Evolutionary conservation across 1,140 invertebrate species (phyloP).

Genomic region (Condylostylus longicornis): DNA sequence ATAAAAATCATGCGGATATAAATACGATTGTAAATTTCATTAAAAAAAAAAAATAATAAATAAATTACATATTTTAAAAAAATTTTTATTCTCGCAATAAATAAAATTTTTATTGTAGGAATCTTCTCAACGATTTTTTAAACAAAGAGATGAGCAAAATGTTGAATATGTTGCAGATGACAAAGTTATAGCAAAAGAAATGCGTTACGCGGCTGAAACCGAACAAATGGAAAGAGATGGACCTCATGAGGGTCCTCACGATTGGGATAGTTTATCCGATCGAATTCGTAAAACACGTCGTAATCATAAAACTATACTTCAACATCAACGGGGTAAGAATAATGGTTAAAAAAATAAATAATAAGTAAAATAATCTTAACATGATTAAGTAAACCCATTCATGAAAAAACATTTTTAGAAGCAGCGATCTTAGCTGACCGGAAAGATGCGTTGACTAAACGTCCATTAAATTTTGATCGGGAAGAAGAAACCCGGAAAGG

Average conservation of each 20-base stretch:
- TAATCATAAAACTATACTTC: conserved; percentile 33
- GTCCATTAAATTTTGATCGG: conserved; percentile 64
- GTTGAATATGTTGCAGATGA: conserved; percentile 63
- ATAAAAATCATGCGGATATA: conserved; percentile 17
- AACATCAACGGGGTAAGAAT: conserved; percentile 29
- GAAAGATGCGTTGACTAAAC: conserved; percentile 64
- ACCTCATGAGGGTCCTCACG: conserved; percentile 43
- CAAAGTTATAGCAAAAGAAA: conserved; percentile 53
- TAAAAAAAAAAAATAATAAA: background rate
- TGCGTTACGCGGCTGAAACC: conserved; percentile 61
- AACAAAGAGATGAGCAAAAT: conserved; percentile 50
- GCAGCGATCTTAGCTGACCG: conserved; percentile 39
- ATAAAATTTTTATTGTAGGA: conserved; percentile 11
- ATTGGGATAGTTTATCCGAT: conserved; percentile 61
- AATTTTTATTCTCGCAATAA: conserved; percentile 1
- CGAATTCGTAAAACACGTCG: conserved; percentile 49
- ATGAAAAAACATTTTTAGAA: conserved; percentile 22
- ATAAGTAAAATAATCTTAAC: too few species aligned
- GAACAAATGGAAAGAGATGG: conserved; percentile 53
- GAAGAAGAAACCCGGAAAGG: conserved; percentile 78
- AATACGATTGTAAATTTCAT: conserved; percentile 13
- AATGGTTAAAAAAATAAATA: too few species aligned
- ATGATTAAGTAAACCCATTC: too few species aligned
- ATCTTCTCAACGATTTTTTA: conserved; percentile 29
- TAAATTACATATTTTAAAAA: background rate